Percentiles rank a stretch among this genome's conserved stretches.
phyloP scores from a whole-genome alignment of 1,140 invertebrate genomes.

The Penaeus chinensis region DNA sequence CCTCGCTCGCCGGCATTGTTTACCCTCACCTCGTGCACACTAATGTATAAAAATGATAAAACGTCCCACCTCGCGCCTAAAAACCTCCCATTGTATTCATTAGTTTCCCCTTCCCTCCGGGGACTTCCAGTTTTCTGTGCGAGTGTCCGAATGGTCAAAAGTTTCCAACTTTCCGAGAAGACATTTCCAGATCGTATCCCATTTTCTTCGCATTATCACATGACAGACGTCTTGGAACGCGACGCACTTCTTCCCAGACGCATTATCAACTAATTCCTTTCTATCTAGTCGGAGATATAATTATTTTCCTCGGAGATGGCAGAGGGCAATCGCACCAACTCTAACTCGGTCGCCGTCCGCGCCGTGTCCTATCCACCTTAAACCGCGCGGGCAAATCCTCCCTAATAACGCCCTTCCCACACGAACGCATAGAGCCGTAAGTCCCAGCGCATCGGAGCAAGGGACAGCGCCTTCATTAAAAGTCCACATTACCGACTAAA shows the following conservation, averaged over 20 bases:
- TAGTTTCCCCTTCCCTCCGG: slow-evolving; percentile 35
- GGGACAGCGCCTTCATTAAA: slow-evolving; percentile 21
- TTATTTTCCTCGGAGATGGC: slow-evolving; percentile 8
- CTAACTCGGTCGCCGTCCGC: slow-evolving; percentile 5
- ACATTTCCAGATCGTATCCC: too few relatives aligned
- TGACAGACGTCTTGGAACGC: neutral
- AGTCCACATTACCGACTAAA: slow-evolving; percentile 27
- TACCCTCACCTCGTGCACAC: slow-evolving; percentile 29
- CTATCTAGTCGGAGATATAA: neutral
- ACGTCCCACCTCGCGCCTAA: slow-evolving; percentile 21
- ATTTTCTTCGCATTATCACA: slow-evolving; percentile 8
- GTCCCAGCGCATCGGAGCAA: neutral
- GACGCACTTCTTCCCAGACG: neutral
- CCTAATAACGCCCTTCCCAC: too few relatives aligned
- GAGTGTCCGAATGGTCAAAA: slow-evolving; percentile 9
- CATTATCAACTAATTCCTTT: too few relatives aligned
- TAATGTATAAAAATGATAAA: slow-evolving; percentile 44
- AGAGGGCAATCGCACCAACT: neutral
- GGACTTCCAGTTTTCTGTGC: slow-evolving; percentile 43
- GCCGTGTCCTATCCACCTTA: slow-evolving; percentile 10
- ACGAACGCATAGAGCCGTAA: neutral
- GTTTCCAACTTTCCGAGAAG: too few relatives aligned
- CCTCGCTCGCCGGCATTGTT: neutral
- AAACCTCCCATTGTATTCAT: slow-evolving; percentile 45
- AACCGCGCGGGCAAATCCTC: neutral